Base-by-base conservation (phyloP, 2,113 vertebrate genomes). In the Podiceps cristatus region DNA sequence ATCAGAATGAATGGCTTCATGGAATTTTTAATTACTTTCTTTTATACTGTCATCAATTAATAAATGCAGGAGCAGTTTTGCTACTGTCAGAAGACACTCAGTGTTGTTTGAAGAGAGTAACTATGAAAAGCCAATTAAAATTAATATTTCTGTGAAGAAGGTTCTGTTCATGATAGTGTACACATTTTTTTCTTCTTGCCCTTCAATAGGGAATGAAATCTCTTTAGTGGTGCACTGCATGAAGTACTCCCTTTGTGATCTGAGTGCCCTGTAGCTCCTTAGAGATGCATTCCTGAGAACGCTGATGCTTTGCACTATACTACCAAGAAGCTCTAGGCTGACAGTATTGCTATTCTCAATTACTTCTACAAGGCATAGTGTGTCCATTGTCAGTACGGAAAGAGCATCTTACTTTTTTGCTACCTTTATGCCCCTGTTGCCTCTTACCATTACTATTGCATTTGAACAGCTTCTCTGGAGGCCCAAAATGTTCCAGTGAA, bases 11-110 rank as follows among this genome's bases (percentile, higher is more conserved):
- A 66, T 47, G 55, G 49, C 58, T 78, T 74, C 9, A 22, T 50
- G 42, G 62, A 79, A 76, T 71, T 95, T 96, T 85, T 88, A 88
- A 96, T 96, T 79, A 85, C 40, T 59, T 92, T 77, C n/a, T 95
- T 80, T 90, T 91, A 53, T 76, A 24, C 47, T 45, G 52, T 73
- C 79, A 86, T 88, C 75, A 93, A 62, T 93, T 95, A 95, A 83
- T 64, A 75, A 93, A 69, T 31, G 37, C 47, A 86, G 80, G 53
- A 55, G 31, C 44, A 42, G 23, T 75, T 72, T 91, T 90, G 35
- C 66, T 91, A n/a, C 76, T 78, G 73, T 82, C 44, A 85, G 76
- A 95, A 87, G 76, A 79, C 49, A 60, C 18, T 7, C 50, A 87
- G 47, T 60, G 59, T 68, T 94, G 37, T 93, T 68, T 77, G 71